Base-by-base conservation (phyloP, 2,797 vertebrate species). In the Sitta carolinensis region DNA sequence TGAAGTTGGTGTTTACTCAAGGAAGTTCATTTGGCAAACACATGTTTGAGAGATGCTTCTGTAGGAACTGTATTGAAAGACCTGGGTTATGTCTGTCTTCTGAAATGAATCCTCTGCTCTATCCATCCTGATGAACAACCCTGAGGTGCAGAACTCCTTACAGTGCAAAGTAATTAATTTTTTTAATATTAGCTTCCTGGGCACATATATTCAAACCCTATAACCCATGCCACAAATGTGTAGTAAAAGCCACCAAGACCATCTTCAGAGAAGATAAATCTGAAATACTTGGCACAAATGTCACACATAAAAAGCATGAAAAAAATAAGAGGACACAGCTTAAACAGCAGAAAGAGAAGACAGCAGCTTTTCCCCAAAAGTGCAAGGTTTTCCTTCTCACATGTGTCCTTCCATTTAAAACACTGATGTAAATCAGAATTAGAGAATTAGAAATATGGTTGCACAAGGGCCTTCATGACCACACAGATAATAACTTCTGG, bases 1-100 rank as follows among this genome's bases (percentile, higher is more conserved):
- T 90, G 93, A 91, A 93, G 66, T 89, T 84, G 61, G 34, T 93
- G 78, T 93, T 95, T 94, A 88, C 85, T 82, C 48, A 95, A 50
- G 80, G 69, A 95, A 74, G 88, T 90, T 77, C 11, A 1, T 94
- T 90, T 63, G 67, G 45, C 77, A 90, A 89, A 70, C 1, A 18
- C 1, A 1, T 84, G 47, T 84, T 90, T 94, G 74, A 94, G 34
- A 6, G 3, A 47, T 1, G 2, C 0, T 1, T 69, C 70, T 54
- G 16, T 54, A 67, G 74, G 52, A 78, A 88, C 43, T 82, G 43
- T 25, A 10, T 43, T 84, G 67, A 83, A 61, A 67, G 51, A 64
- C 70, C 19, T 0, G 0, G 48, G 25, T 79, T 82, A 38, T 0
- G 0, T 67, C 55, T 88, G 36, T 48, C 42, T 50, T 59, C 29